Evolutionary conservation across 2,797 vertebrate species (phyloP), one percentile per base, ranked within the genome.

Genomic region (Heteromormyrus szaboi): DNA sequence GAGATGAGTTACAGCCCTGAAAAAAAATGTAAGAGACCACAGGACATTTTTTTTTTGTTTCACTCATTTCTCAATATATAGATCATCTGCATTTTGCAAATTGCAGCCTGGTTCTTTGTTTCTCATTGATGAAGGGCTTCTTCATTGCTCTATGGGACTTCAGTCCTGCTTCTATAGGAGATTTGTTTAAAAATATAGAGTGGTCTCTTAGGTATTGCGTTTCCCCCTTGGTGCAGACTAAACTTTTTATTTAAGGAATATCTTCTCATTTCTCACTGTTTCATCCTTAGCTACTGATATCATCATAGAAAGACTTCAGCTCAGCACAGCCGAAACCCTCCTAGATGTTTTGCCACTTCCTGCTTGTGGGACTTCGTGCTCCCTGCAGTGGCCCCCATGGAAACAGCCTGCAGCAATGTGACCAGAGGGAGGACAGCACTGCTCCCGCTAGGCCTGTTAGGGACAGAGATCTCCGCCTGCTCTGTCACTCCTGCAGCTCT

Each of bases 361-460:
- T 37, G 25, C n/a, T 29, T 50, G 46, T 11, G 85, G 86, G 90
- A 86, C 89, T 88, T 93, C 91, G 90, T 85, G 88, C 88, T 93
- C 91, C 91, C 92, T 90, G 90, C 91, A 90, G 89, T 89, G 90
- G 92, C 94, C 92, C 91, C 93, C 95, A 90, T 96, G 93, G 95
- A 95, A 95, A 96, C 96, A 91, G 90, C 93, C 93, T 93, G 93
- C 93, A 94, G 94, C 41, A 93, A 93, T 91, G 91, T 89, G 91
- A 92, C 93, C 94, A 94, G 90, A 88, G 94, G 94, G 94, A 93
- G 89, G 87, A 85, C 76, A 44, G 22, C 0, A 89, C 89, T 89
- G 95, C 96, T 94, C 95, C 89, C 79, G 93, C 92, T 90, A 87
- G 91, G 91, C 90, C 92, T 94, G 93, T 93, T 94, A 92, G 85